A percentile compares a stretch with the other conserved stretches of the same genome.
These are phyloP conservation scores for Cynoglossus semilaevis DNA, from an alignment of 2,113 vertebrate genomes.

Conservation along the genomic window DNA sequence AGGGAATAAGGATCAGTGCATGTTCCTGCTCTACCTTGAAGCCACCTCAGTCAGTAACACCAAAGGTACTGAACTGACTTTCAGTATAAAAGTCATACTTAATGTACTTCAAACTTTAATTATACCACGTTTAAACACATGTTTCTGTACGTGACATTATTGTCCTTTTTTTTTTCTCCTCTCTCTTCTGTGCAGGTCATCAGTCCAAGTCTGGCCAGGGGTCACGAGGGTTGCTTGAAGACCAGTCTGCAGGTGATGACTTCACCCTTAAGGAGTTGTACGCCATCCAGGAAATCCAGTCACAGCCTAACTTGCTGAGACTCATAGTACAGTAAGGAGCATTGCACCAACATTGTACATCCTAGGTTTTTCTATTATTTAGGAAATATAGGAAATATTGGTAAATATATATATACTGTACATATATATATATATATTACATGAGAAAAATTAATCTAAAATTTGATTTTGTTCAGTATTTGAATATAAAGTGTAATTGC, in stretches of 20 bases:
- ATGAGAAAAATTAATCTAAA: no score
- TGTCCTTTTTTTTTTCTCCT: no score
- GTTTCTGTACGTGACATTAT: no score
- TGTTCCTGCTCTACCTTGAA: conserved; percentile 95
- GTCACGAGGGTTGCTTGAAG: conserved; percentile 69
- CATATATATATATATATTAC: no score
- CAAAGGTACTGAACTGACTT: conserved; percentile 78
- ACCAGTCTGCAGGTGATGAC: conserved; percentile 75
- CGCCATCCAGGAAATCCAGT: conserved; percentile 95
- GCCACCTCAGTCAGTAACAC: conserved; percentile 93
- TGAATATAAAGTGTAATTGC: no score
- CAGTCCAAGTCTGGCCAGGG: conserved; percentile 71
- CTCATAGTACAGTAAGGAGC: conserved; percentile 65
- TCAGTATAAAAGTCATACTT: no score
- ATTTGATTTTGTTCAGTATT: no score
- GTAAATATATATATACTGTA: no score
- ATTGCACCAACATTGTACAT: not conserved
- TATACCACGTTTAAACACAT: no score
- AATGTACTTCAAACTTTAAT: no score
- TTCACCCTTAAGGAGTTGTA: conserved; percentile 97
- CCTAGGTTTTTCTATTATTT: no score
- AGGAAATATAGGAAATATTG: no score
- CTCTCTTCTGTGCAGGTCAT: conserved; percentile 36
- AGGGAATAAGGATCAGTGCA: conserved; percentile 93
- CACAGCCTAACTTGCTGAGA: conserved; percentile 85